Percentiles rank a stretch among this genome's conserved stretches.
Conservation (phyloP, 2,797 vertebrate species). For the Bovichtus variegatus region DNA sequence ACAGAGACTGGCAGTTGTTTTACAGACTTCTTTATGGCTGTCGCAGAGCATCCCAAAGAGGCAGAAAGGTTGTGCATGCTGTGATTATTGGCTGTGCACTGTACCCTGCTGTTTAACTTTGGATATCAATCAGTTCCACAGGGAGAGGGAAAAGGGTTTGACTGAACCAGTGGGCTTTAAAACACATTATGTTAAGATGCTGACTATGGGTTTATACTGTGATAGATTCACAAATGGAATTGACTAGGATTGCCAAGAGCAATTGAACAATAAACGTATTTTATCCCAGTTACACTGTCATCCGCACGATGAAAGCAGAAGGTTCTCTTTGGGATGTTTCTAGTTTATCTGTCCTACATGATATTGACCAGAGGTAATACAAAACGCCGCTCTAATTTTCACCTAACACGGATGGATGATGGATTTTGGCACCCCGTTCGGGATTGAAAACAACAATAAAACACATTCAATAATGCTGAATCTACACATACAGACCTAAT, state of each 20-base stretch:
- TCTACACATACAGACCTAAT: background rate
- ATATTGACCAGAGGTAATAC: background rate
- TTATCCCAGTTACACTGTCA: slow-evolving; percentile 5
- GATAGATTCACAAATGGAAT: slow-evolving; percentile 25
- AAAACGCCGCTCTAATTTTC: background rate
- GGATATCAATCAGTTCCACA: slow-evolving; percentile 59
- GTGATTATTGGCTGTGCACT: slow-evolving; percentile 58
- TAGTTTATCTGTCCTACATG: background rate
- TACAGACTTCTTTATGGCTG: slow-evolving; percentile 61
- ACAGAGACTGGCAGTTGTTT: slow-evolving; percentile 58
- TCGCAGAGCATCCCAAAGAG: slow-evolving; percentile 44
- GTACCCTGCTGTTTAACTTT: slow-evolving; percentile 59
- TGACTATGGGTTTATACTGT: slow-evolving; percentile 14
- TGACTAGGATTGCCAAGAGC: slow-evolving; percentile 6
- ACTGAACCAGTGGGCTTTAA: slow-evolving; percentile 21
- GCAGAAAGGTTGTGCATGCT: slow-evolving; percentile 56
- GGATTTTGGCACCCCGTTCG: background rate
- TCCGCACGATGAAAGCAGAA: background rate
- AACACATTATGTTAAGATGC: slow-evolving; percentile 31
- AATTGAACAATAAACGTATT: slow-evolving; percentile 12
- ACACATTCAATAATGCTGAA: background rate
- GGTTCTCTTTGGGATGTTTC: background rate
- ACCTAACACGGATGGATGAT: background rate
- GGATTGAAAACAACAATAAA: background rate
- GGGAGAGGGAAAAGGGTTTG: slow-evolving; percentile 4